Evolutionary conservation across 2,888 invertebrate species (phyloP).

Genomic region (Cantharis rustica): DNA sequence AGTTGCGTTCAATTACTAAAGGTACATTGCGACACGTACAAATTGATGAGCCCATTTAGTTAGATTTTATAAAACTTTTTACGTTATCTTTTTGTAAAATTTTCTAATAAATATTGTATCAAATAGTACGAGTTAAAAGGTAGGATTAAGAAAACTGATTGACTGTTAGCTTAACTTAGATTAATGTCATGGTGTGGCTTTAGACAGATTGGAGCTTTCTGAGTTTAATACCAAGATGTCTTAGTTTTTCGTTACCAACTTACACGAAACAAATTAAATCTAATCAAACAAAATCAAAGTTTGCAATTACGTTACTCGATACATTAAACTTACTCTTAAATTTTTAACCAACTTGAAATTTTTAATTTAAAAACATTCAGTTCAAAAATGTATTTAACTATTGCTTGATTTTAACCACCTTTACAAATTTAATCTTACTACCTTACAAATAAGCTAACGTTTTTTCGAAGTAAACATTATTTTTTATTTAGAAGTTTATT

Average conservation of each 20-base stretch:
- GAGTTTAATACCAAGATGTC: conserved; percentile 8
- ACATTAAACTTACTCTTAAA: not conserved
- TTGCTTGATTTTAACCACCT: too few species aligned
- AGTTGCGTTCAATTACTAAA: not conserved
- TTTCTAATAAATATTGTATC: not conserved
- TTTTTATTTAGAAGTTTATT: too few species aligned
- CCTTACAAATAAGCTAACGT: too few species aligned
- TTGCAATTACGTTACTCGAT: not conserved
- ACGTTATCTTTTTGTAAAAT: not conserved
- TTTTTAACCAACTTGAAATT: not conserved
- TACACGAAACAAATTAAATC: conserved; percentile 17
- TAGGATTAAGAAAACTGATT: conserved; percentile 9
- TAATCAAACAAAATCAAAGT: not conserved
- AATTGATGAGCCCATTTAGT: not conserved
- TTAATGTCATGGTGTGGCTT: conserved; percentile 5
- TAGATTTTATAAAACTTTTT: not conserved
- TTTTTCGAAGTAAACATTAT: too few species aligned
- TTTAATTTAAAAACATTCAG: not conserved
- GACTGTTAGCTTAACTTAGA: conserved; percentile 6
- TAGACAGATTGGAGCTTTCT: conserved; percentile 12
- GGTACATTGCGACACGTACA: not conserved
- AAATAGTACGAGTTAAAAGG: conserved; percentile 10
- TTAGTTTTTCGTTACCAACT: conserved; percentile 8
- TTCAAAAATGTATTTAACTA: not conserved
- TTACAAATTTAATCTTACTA: too few species aligned